Percentiles rank a stretch among this genome's conserved stretches.
These are phyloP conservation scores for Amphiprion clarkii DNA, from an alignment of 2,797 vertebrate genomes.

Conservation along the genomic window DNA sequence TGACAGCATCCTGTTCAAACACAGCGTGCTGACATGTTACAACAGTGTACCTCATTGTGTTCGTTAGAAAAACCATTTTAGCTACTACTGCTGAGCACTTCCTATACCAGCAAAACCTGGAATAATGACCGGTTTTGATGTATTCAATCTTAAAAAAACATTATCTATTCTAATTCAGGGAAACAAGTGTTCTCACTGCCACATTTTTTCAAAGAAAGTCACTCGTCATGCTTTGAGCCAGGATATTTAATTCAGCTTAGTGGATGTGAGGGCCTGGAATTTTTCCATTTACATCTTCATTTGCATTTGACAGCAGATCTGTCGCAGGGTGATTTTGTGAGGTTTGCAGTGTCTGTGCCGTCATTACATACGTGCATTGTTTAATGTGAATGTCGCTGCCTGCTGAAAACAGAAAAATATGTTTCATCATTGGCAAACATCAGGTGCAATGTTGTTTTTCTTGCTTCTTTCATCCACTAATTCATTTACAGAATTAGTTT, in stretches of 20 bases:
- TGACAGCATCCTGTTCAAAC: conserved; percentile 34
- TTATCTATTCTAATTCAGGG: neutral
- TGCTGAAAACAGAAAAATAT: conserved; percentile 26
- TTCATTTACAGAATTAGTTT: neutral
- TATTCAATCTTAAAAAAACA: neutral
- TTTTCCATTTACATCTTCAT: conserved; percentile 62
- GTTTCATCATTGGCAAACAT: conserved; percentile 1
- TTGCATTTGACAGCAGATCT: conserved; percentile 61
- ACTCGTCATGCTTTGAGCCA: conserved; percentile 33
- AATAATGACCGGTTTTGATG: conserved; percentile 10
- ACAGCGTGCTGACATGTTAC: neutral
- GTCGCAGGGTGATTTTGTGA: conserved; percentile 55
- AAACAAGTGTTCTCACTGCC: conserved; percentile 18
- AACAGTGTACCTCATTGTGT: neutral
- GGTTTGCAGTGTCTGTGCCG: conserved; percentile 29
- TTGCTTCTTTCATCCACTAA: neutral
- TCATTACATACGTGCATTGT: conserved; percentile 52
- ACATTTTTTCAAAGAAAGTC: conserved; percentile 30
- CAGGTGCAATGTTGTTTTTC: neutral
- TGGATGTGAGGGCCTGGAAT: conserved; percentile 42
- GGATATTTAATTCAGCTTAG: conserved; percentile 54
- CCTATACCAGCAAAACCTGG: neutral
- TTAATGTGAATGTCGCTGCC: conserved; percentile 47
- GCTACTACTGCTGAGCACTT: neutral
- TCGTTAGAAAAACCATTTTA: neutral